Evolutionary conservation across 2,888 invertebrate species (phyloP).

Genomic region (Polietes domitor): DNA sequence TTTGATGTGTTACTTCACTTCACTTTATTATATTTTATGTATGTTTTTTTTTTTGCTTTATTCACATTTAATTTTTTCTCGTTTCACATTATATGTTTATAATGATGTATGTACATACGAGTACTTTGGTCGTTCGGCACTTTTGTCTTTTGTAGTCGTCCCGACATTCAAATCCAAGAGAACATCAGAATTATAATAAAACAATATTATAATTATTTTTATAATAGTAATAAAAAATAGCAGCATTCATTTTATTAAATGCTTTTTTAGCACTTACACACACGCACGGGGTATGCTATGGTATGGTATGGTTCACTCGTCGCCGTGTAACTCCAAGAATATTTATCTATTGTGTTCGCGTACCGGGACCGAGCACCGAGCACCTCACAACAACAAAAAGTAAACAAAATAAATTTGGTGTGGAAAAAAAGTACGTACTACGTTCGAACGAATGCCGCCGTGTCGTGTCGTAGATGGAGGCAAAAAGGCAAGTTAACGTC

Average conservation of each 20-base stretch:
- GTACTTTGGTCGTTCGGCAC: no score
- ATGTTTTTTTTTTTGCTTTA: no score
- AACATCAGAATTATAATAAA: not conserved
- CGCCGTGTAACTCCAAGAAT: no score
- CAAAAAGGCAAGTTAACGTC: constrained; percentile 46
- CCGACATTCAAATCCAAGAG: not conserved
- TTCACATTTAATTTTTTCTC: not conserved
- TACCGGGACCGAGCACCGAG: not conserved
- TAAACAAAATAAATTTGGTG: constrained; percentile 2
- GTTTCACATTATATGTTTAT: not conserved
- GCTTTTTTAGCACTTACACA: constrained; percentile 12
- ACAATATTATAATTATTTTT: not conserved
- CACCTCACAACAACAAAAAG: not conserved
- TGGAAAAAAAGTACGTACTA: not conserved
- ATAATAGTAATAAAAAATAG: not conserved
- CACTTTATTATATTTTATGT: not conserved
- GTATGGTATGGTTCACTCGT: no score
- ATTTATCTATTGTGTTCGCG: not conserved
- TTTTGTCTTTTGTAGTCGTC: not conserved
- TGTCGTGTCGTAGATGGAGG: not conserved
- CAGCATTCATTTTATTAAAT: not conserved
- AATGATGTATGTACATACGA: not conserved
- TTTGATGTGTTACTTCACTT: constrained; percentile 5
- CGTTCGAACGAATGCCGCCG: not conserved
- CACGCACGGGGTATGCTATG: not conserved